A percentile compares a stretch with the other conserved stretches of the same genome.
Conservation (phyloP, 2,888 invertebrate genomes). For the Antheraea yamamai region DNA sequence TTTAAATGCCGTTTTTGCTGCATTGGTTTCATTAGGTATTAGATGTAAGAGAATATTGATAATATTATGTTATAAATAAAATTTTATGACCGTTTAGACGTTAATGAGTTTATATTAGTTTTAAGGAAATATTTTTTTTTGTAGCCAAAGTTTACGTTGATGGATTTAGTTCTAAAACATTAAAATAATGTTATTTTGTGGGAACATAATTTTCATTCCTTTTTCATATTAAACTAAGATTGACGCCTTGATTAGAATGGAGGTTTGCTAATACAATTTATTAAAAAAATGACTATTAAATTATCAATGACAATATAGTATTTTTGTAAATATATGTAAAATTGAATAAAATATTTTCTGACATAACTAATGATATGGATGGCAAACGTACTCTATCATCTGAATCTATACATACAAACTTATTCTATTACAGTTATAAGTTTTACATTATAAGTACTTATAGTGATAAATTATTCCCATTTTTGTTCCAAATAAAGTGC, state of each 20-base stretch:
- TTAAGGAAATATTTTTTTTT: conserved; percentile 64
- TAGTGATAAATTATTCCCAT: conserved; percentile 25
- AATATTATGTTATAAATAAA: conserved; percentile 68
- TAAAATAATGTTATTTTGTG: conserved; percentile 20
- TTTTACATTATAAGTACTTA: conserved; percentile 25
- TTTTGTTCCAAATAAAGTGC: conserved; percentile 52
- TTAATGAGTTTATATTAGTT: conserved; percentile 74
- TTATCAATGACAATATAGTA: no score
- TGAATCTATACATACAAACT: conserved; percentile 11
- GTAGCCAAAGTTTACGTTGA: conserved; percentile 62
- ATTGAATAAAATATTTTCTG: background rate
- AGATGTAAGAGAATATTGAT: conserved; percentile 41
- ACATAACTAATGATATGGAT: background rate
- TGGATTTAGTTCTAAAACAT: conserved; percentile 32
- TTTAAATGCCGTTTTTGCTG: background rate
- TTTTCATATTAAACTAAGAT: conserved; percentile 5
- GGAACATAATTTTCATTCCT: conserved; percentile 23
- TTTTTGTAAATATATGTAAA: background rate
- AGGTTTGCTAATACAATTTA: background rate
- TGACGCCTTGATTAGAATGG: background rate
- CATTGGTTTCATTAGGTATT: conserved; percentile 7
- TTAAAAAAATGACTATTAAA: background rate
- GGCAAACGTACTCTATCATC: conserved; percentile 2
- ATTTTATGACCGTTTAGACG: conserved; percentile 42
- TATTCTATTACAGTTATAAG: conserved; percentile 13